phyloP scores from a whole-genome alignment of 1,140 invertebrate species.

The Microplitis demolitor region DNA sequence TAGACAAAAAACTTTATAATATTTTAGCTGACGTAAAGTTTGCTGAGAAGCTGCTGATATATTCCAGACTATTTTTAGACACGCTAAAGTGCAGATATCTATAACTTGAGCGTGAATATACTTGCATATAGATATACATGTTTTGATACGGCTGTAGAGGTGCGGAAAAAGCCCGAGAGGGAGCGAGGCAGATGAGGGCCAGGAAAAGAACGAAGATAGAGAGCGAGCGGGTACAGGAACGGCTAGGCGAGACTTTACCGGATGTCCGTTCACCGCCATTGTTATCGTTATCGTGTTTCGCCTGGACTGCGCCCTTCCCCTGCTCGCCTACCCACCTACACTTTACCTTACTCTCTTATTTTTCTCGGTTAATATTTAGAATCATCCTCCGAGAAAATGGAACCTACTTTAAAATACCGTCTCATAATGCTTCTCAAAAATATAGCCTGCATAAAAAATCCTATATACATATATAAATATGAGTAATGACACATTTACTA shows the following conservation, averaged over 20 bases:
- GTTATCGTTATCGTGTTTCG: constrained; percentile 36
- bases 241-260: constrained; percentile 32
- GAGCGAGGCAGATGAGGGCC: not conserved
- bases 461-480: too few species aligned
- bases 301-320: constrained; percentile 21
- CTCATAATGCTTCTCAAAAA: too few species aligned
- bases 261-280: constrained; percentile 32
- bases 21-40: too few species aligned
- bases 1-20: too few species aligned
- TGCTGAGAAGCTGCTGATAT: too few species aligned
- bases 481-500: too few species aligned
- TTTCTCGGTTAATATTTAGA: too few species aligned
- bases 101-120: not conserved
- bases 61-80: not conserved
- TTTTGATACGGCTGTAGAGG: not conserved
- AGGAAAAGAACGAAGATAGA: constrained; percentile 25
- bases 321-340: not conserved
- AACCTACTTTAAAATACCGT: too few species aligned
- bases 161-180: not conserved
- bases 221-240: constrained; percentile 17
- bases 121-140: not conserved
- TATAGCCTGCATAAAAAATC: too few species aligned
- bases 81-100: not conserved
- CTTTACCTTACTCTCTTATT: too few species aligned
- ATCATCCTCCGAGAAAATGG: too few species aligned